Evolutionary conservation across 2,888 invertebrate species (phyloP).

Genomic region (Leptopilina syphax): DNA sequence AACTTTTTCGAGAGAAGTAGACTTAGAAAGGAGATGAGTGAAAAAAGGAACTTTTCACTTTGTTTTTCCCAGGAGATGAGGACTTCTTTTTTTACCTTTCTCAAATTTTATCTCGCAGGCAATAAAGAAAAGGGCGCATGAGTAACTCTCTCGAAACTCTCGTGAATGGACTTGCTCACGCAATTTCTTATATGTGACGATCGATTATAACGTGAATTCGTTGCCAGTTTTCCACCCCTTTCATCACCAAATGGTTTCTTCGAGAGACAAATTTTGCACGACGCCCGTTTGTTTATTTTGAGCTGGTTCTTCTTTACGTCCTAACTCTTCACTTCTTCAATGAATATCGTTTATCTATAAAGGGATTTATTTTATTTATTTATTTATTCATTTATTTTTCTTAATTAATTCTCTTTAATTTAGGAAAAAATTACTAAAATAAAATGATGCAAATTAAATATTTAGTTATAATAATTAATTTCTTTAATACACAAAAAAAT

Average conservation of each 20-base stretch:
- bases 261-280: neutral
- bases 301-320: neutral
- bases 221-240: constrained; percentile 22
- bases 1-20: neutral
- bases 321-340: neutral
- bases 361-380: too few species aligned
- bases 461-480: too few species aligned
- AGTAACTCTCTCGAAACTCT: neutral
- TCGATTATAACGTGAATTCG: constrained; percentile 19
- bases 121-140: constrained; percentile 7
- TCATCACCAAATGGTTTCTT: constrained; percentile 7
- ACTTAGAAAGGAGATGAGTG: neutral
- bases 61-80: constrained; percentile 42
- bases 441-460: too few species aligned
- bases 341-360: too few species aligned
- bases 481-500: too few species aligned
- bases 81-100: constrained; percentile 40
- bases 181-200: constrained; percentile 16
- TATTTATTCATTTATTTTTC: too few species aligned
- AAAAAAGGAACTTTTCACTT: neutral
- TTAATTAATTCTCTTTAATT: too few species aligned
- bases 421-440: too few species aligned
- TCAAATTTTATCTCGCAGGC: constrained; percentile 43
- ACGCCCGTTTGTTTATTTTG: constrained; percentile 7
- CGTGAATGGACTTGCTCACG: constrained; percentile 27